phyloP scores from a whole-genome alignment of 2,888 invertebrate genomes.

The Tolmerus cingulatus region DNA sequence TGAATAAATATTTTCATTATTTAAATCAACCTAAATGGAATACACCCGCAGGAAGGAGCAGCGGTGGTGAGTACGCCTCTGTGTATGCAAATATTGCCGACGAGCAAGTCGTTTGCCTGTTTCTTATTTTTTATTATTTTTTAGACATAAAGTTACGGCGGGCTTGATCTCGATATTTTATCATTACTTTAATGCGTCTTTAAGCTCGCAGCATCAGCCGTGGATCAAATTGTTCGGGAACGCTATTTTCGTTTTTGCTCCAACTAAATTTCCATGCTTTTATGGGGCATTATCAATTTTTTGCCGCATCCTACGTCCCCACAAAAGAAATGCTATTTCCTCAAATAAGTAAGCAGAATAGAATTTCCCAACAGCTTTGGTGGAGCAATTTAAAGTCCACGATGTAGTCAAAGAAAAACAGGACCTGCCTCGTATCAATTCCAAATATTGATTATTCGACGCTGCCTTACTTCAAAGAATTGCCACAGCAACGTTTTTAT shows the following conservation, averaged over 20 bases:
- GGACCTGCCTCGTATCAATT: neutral
- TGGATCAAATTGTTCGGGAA: neutral
- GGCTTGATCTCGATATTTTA: neutral
- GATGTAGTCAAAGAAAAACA: neutral
- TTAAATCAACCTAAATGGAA: conserved; percentile 44
- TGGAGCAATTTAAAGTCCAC: neutral
- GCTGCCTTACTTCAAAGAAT: neutral
- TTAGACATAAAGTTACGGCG: neutral
- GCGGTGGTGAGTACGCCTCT: neutral
- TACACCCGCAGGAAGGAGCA: conserved; percentile 2
- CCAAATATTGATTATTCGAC: neutral
- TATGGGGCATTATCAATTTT: neutral
- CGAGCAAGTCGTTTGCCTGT: neutral
- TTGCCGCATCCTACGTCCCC: neutral
- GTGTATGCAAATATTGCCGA: neutral
- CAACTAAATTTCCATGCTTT: neutral
- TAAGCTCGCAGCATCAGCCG: neutral
- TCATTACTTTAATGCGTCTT: neutral
- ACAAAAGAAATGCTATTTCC: neutral
- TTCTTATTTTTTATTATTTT: neutral
- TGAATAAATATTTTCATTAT: conserved; percentile 46
- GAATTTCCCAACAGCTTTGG: neutral
- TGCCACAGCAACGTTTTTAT: neutral
- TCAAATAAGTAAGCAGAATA: neutral
- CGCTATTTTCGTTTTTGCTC: neutral